Percentiles rank a stretch among this genome's conserved stretches.
Evolutionary conservation across 2,797 vertebrate species (phyloP).

Genomic region (Acipenser transmontanus): DNA sequence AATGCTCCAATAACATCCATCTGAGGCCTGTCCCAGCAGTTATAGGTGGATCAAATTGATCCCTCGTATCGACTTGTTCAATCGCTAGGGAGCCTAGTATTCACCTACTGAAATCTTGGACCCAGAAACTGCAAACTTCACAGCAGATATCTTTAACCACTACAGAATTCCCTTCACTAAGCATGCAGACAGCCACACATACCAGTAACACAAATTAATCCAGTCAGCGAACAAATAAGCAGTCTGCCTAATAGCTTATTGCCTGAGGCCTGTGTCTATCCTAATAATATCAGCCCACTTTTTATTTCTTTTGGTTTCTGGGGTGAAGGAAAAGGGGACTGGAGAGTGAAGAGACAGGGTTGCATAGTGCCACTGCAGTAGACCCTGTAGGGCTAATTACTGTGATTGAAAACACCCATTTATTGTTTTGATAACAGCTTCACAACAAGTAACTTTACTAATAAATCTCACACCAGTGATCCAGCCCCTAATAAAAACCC

Average conservation of each 20-base stretch:
- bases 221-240: constrained; percentile 53
- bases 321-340: constrained; percentile 6
- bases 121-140: constrained; percentile 40
- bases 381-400: too few relatives aligned
- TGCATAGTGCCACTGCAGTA: not conserved
- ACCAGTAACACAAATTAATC: constrained; percentile 51
- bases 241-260: constrained; percentile 45
- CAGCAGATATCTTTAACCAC: constrained; percentile 45
- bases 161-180: constrained; percentile 18
- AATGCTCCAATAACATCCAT: too few relatives aligned
- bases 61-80: too few relatives aligned
- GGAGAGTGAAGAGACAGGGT: not conserved
- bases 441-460: too few relatives aligned
- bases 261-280: constrained; percentile 44
- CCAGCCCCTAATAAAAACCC: too few relatives aligned
- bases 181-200: constrained; percentile 46
- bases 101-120: constrained; percentile 34
- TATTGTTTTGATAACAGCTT: too few relatives aligned
- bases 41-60: too few relatives aligned
- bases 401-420: too few relatives aligned
- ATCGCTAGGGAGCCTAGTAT: not conserved
- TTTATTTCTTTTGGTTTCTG: constrained; percentile 43
- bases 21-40: too few relatives aligned
- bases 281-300: constrained; percentile 36
- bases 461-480: too few relatives aligned